A percentile compares a stretch with the other conserved stretches of the same genome.
Evolutionary conservation across 2,888 invertebrate species (phyloP).

Genomic region (Heliothis peltigera): DNA sequence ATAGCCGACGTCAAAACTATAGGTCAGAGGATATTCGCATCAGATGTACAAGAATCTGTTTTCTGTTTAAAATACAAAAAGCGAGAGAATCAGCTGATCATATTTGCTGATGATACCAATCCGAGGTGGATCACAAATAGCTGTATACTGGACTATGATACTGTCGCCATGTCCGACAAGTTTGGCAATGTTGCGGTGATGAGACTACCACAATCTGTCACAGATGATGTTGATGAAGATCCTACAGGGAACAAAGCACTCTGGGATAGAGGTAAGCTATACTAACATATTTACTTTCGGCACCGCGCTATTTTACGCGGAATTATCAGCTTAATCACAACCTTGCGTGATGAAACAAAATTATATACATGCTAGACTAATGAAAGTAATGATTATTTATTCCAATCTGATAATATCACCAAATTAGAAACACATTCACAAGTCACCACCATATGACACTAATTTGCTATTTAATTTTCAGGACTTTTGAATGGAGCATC

Average conservation of each 20-base stretch:
- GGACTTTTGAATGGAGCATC: constrained; percentile 98
- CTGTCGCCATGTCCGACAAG: constrained; percentile 98
- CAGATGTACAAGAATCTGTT: constrained; percentile 99
- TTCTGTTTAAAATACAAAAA: constrained; percentile 98
- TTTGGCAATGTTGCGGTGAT: constrained; percentile 99
- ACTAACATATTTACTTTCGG: neutral
- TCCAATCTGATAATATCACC: constrained; percentile 67
- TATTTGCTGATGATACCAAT: constrained; percentile 99
- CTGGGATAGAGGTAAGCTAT: constrained; percentile 94
- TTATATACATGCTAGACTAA: constrained; percentile 90
- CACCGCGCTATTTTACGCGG: neutral
- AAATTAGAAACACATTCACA: constrained; percentile 1
- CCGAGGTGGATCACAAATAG: constrained; percentile 98
- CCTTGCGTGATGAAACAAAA: constrained; percentile 81
- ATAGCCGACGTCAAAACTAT: constrained; percentile 98
- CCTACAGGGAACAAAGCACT: constrained; percentile 99
- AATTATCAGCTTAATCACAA: constrained; percentile 5
- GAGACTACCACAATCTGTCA: constrained; percentile 96
- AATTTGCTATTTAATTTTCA: constrained; percentile 64
- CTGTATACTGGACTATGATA: constrained; percentile 98
- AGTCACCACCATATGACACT: neutral
- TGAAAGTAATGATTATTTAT: constrained; percentile 85
- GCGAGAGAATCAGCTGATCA: constrained; percentile 98
- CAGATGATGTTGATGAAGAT: constrained; percentile 99
- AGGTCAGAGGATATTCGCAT: constrained; percentile 98